Percentiles rank a stretch among this genome's conserved stretches.
phyloP scores from a whole-genome alignment of 1,140 invertebrate species.

The Drosophila leontia region DNA sequence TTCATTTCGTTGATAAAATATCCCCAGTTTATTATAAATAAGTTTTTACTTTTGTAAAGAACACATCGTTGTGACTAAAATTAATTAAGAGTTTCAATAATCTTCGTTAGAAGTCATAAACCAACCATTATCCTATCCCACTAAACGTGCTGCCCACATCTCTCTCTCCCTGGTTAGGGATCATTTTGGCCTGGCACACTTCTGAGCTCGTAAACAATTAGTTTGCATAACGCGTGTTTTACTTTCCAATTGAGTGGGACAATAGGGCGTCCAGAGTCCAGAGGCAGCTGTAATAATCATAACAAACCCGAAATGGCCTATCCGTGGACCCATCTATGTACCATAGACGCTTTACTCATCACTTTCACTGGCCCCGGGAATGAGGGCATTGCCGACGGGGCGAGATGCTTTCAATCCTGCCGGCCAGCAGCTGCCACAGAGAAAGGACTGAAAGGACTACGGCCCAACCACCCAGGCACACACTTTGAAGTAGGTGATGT shows the following conservation, averaged over 20 bases:
- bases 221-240: conserved; percentile 71
- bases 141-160: conserved; percentile 4
- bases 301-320: conserved; percentile 61
- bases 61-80: neutral
- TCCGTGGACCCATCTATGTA: conserved; percentile 50
- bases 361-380: conserved; percentile 41
- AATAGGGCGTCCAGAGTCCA: conserved; percentile 17
- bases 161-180: neutral
- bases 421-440: conserved; percentile 53
- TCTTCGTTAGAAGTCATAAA: neutral
- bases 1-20: neutral
- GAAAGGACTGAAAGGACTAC: conserved; percentile 16
- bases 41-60: neutral
- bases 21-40: too few species aligned
- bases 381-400: conserved; percentile 17
- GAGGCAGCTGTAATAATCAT: conserved; percentile 78
- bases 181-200: conserved; percentile 28
- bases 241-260: conserved; percentile 65
- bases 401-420: conserved; percentile 62
- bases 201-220: conserved; percentile 57
- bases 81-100: neutral
- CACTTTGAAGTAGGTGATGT: conserved; percentile 75
- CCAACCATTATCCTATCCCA: conserved; percentile 5
- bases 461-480: conserved; percentile 41
- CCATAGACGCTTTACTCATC: conserved; percentile 56